A percentile compares a stretch with the other conserved stretches of the same genome.
Conservation (phyloP, 2,888 invertebrate genomes). For the Nycteola revayana region DNA sequence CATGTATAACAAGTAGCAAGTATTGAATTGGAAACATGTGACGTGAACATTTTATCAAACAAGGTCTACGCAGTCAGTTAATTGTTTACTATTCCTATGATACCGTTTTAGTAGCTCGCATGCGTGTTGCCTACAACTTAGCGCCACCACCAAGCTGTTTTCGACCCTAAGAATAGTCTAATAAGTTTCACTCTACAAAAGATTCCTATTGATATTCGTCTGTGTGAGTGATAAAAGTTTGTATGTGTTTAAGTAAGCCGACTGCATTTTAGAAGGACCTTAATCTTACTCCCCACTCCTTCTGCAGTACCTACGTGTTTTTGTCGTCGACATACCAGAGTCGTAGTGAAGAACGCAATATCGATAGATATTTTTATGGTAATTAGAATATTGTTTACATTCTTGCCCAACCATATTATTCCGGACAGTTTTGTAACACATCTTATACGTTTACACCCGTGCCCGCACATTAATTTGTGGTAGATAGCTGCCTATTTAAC, state of each 20-base stretch:
- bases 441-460: constrained; percentile 14
- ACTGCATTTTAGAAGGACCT: constrained; percentile 74
- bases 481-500: too few species aligned
- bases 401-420: constrained; percentile 26
- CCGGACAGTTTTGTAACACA: constrained; percentile 14
- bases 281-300: constrained; percentile 63
- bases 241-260: constrained; percentile 63
- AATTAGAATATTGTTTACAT: constrained; percentile 36
- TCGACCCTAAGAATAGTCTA: constrained; percentile 39
- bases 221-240: constrained; percentile 58
- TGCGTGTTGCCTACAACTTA: constrained; percentile 52
- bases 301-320: constrained; percentile 51
- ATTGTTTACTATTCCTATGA: constrained; percentile 75
- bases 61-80: constrained; percentile 63
- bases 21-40: constrained; percentile 50
- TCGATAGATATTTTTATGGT: constrained; percentile 40
- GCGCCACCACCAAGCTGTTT: constrained; percentile 29
- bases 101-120: constrained; percentile 64
- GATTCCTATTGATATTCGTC: constrained; percentile 33
- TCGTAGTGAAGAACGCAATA: constrained; percentile 47
- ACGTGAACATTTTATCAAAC: constrained; percentile 60
- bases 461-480: constrained; percentile 8
- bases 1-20: constrained; percentile 39
- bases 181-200: constrained; percentile 46
- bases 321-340: constrained; percentile 67